Conservation (phyloP, 2,113 vertebrate species). For the Psilopsiagon aurifrons region DNA sequence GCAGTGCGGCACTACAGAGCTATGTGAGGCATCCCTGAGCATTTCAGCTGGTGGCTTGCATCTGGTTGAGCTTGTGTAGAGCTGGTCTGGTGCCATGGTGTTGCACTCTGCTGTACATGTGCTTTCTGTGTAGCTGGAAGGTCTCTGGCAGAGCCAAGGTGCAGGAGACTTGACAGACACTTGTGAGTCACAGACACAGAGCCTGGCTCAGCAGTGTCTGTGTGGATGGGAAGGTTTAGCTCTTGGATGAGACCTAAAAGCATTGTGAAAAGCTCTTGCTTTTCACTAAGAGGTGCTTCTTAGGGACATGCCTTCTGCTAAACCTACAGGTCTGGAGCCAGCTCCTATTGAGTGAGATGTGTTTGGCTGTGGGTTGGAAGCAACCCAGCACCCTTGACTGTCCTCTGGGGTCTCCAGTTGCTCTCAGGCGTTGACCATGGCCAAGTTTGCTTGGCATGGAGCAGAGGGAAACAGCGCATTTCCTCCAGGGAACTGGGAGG, state of each 20-base stretch:
- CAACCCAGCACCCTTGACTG: not conserved
- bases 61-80: not conserved
- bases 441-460: not conserved
- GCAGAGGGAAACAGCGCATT: not conserved
- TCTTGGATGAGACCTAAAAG: not conserved
- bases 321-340: not conserved
- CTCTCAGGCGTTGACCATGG: not conserved
- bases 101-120: accelerated
- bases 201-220: not conserved
- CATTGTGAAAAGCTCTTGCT: not conserved
- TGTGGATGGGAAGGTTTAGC: not conserved
- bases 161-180: not conserved
- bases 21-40: accelerated
- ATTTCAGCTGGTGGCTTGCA: accelerated
- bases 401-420: not conserved
- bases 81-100: not conserved
- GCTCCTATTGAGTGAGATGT: accelerated
- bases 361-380: not conserved
- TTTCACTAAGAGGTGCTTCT: not conserved
- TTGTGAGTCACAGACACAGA: not conserved
- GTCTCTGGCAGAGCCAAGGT: not conserved
- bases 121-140: not conserved
- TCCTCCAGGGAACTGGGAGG: not conserved
- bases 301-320: not conserved
- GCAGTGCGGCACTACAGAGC: not conserved